Base-by-base conservation (phyloP, 1,140 invertebrate genomes). In the Hyphantria cunea region DNA sequence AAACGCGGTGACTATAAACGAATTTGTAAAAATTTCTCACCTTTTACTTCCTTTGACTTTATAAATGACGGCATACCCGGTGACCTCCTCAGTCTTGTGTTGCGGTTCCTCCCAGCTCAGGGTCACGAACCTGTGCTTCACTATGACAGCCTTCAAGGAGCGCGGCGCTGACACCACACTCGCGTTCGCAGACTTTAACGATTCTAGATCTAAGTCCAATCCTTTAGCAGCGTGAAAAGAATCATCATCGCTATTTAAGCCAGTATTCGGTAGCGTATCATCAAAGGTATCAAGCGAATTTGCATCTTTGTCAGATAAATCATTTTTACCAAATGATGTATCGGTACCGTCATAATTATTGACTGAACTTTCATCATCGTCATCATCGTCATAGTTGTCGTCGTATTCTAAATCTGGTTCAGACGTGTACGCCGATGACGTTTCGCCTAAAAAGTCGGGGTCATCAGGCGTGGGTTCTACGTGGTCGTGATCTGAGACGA, bases 401-500 rank as follows among this genome's bases (percentile, higher is more conserved):
- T 80, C 72, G 47, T 78, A 78, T 34, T 82, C 76, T 0, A 80
- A 52, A 7, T 72, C 48, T 0, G 83, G 83, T 0, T 68, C 80
- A 3, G 78, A 80, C 0, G 85, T 92, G 78, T 73, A 91, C 52
- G 84, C 91, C 54, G 82, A 90, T 14, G 78, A 92, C 0, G 79
- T 86, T 62, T 92, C 91, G 13, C 90, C 91, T 12, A 94, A 80
- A 58, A 92, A 83, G 50, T 92, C 80, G 62, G 68, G 34, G 68
- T 84, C 73, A 68, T 90, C 86, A 6, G 77, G 67, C 54, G 74
- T 76, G 6, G 65, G 48, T 25, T 72, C 70, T 11, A 52, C 39
- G 45, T 39, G 41, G 41, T 60, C 64, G 6, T 31, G 37, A 10
- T 34, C 66, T 5, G 70, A 67, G 0, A 72, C 49, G 8, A 77